phyloP scores from a whole-genome alignment of 2,797 vertebrate species.

The Eospalax fontanierii region DNA sequence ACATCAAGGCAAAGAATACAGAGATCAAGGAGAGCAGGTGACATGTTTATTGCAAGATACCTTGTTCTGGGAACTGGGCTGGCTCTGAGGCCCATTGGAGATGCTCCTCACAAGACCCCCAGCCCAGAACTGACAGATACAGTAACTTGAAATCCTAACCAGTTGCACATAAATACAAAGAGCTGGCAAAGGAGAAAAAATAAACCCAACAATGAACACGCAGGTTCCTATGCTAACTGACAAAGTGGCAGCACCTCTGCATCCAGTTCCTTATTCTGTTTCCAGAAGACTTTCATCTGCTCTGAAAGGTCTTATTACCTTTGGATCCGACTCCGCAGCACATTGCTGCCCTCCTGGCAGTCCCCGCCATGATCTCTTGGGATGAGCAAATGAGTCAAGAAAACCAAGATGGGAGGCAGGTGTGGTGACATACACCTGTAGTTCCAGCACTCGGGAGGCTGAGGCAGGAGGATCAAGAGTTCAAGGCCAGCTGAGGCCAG shows the following conservation, averaged over 20 bases:
- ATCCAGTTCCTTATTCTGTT: neutral
- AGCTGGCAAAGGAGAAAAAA: slow-evolving; percentile 15
- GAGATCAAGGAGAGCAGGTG: slow-evolving; percentile 16
- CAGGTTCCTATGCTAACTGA: slow-evolving; percentile 30
- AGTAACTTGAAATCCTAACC: slow-evolving; percentile 62
- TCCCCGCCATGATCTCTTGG: neutral
- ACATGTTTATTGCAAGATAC: slow-evolving; percentile 74
- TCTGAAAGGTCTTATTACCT: neutral
- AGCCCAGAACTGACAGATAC: neutral
- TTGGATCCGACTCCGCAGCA: neutral
- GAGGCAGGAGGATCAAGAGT: neutral
- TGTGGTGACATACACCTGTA: neutral
- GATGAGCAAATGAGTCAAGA: neutral
- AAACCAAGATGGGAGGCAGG: neutral
- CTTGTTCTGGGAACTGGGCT: neutral
- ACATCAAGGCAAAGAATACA: neutral
- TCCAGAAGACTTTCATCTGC: neutral
- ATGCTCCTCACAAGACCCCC: neutral
- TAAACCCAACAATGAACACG: neutral
- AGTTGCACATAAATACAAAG: slow-evolving; percentile 70
- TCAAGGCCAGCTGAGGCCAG: neutral
- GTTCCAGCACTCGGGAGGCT: neutral
- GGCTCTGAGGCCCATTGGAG: neutral
- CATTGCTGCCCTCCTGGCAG: fast-evolving
- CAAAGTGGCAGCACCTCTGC: fast-evolving